phyloP scores from a whole-genome alignment of 1,140 invertebrate species.

The Papilio aristodemus region DNA sequence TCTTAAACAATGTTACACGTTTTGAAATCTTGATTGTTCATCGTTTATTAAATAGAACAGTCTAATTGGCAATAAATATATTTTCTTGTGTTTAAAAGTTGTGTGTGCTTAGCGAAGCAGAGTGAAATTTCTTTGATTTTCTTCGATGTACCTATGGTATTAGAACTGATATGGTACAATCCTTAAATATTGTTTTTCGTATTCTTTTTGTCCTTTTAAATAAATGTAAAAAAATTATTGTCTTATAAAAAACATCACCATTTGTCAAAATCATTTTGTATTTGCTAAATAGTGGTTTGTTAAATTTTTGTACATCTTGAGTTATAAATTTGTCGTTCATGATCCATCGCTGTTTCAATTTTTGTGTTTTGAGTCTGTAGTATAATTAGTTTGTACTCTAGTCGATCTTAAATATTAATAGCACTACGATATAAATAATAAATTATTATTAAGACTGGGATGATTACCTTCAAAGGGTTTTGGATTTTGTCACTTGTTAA shows the following conservation, averaged over 20 bases:
- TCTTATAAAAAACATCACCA: not conserved
- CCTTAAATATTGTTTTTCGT: not conserved
- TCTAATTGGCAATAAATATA: conserved; percentile 2
- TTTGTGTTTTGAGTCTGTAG: not conserved
- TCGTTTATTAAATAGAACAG: not conserved
- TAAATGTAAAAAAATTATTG: not conserved
- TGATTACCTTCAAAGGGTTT: not conserved
- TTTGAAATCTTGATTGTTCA: not conserved
- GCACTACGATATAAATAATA: not conserved
- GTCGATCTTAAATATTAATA: conserved; percentile 2
- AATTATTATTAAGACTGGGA: not conserved
- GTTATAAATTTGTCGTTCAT: not conserved
- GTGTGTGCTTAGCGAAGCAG: not conserved
- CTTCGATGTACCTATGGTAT: not conserved
- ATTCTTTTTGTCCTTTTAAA: not conserved
- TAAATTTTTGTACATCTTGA: not conserved
- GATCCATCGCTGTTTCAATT: not conserved
- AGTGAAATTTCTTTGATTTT: not conserved
- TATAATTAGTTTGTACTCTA: conserved; percentile 3
- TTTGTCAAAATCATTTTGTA: not conserved
- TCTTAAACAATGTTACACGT: conserved; percentile 8
- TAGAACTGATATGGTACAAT: not conserved
- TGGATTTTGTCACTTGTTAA: conserved; percentile 20
- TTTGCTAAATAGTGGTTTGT: not conserved
- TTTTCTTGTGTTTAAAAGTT: not conserved